These are phyloP conservation scores for Zeus faber DNA, from an alignment of 2,113 vertebrate species.

Conservation along the genomic window DNA sequence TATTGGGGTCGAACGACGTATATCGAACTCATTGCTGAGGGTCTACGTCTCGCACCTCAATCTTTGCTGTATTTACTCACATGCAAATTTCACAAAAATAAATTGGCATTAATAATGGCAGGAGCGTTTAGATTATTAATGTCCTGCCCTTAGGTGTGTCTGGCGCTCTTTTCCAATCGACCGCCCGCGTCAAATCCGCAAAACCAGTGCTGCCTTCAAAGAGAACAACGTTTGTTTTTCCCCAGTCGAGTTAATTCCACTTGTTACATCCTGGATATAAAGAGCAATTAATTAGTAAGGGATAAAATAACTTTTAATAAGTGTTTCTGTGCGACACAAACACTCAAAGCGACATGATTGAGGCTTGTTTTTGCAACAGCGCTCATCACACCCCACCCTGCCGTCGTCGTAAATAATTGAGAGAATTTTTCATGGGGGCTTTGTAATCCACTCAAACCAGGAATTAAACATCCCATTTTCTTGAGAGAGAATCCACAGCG, in stretches of 20 bases:
- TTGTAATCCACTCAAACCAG: slow-evolving; percentile 43
- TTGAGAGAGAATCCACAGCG: no score
- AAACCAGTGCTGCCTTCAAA: not conserved
- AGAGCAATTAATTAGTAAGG: slow-evolving; percentile 29
- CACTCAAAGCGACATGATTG: slow-evolving; percentile 33
- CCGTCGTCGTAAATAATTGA: slow-evolving; percentile 37
- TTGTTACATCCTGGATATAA: slow-evolving; percentile 14
- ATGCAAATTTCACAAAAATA: no score
- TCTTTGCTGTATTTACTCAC: no score
- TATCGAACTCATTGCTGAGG: no score
- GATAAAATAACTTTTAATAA: slow-evolving; percentile 20
- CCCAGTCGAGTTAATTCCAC: slow-evolving; percentile 10
- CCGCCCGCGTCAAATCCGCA: slow-evolving; percentile 4
- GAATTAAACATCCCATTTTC: slow-evolving; percentile 62
- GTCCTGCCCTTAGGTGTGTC: not conserved
- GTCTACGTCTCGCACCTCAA: no score
- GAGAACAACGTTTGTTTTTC: not conserved
- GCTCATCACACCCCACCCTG: not conserved
- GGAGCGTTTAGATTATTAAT: not conserved
- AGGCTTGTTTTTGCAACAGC: slow-evolving; percentile 18
- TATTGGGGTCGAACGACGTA: no score
- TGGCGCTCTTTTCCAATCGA: slow-evolving; percentile 1
- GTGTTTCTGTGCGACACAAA: slow-evolving; percentile 19
- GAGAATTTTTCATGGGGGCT: slow-evolving; percentile 29
- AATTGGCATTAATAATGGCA: not conserved